Evolutionary conservation across 2,888 invertebrate genomes (phyloP), one percentile per base, ranked within the genome.

Genomic region (Pimpla rufipes): DNA sequence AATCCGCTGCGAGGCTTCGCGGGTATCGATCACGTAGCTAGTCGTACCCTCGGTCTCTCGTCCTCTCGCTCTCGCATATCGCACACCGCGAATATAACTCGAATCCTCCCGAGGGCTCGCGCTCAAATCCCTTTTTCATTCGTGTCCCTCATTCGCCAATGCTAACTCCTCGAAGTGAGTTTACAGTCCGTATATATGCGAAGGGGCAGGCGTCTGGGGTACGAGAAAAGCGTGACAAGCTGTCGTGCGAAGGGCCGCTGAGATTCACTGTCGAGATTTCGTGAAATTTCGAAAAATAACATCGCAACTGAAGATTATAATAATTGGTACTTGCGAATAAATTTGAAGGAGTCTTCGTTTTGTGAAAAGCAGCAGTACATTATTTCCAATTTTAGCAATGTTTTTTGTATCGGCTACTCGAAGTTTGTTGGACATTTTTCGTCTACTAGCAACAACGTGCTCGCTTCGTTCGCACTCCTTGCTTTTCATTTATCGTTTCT

Each of bases 71-170:
- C 55, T 4, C 71, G 29, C 59, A 45, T 57, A 50, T n/a, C 23
- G 47, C 45, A 45, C 67, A 47, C 74, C 21, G 47, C 45, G 50
- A 78, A 82, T 82, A 82, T 74, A 82, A 78, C 78, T 70, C 71
- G 78, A 78, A 74, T 70, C 45, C 68, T 70, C 29, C 29, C 74
- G 64, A 62, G 64, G 82, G 64, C 40, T 78, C 78, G 55, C 62
- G 62, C 55, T 73, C 74, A 70, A 77, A 82, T 78, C 78, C 42
- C 68, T 78, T 74, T 82, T 64, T 78, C 68, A 78, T 74, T 78
- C 68, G 68, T 55, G n/a, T n/a, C 71, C 55, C 68, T 78, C 73
- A 47, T 74, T 78, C 68, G n/a, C 52, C 55, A 42, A 66, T 50
- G 40, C 37, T 52, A 66, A 78, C 82, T 64, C 68, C 21, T 45